Percentiles rank a stretch among this genome's conserved stretches.
Evolutionary conservation across 2,797 vertebrate species (phyloP).

Genomic region (Macroramphosus scolopax): DNA sequence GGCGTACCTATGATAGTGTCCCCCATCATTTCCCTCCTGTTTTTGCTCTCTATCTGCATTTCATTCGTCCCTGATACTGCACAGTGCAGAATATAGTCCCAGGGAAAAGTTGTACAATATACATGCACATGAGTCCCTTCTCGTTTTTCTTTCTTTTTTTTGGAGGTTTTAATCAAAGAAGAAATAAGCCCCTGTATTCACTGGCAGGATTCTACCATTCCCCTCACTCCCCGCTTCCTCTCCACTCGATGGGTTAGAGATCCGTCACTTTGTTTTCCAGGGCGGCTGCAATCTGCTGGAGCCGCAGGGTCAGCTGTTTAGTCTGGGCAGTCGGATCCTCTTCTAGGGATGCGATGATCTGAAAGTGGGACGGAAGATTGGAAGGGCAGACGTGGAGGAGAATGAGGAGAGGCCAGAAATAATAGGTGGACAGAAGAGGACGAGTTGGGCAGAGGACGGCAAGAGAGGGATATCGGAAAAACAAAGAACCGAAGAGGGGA

Average conservation of each 20-base stretch:
- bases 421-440: conserved; percentile 13
- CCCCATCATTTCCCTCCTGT: conserved; percentile 54
- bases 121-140: conserved; percentile 30
- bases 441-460: conserved; percentile 7
- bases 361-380: conserved; percentile 29
- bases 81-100: conserved; percentile 38
- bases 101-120: conserved; percentile 29
- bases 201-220: conserved; percentile 47
- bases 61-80: conserved; percentile 49
- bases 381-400: too few species aligned
- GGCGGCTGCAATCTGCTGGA: conserved; percentile 94
- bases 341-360: conserved; percentile 96
- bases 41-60: conserved; percentile 50
- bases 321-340: conserved; percentile 95
- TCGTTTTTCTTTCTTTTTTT: conserved; percentile 48
- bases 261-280: conserved; percentile 99
- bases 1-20: conserved; percentile 72
- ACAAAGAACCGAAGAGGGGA: conserved; percentile 8
- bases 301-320: conserved; percentile 96
- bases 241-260: conserved; percentile 81
- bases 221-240: conserved; percentile 15
- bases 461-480: conserved; percentile 1
- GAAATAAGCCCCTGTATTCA: conserved; percentile 71
- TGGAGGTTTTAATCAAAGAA: conserved; percentile 44
- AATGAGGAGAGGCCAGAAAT: too few species aligned